Base-by-base conservation (phyloP, 2,113 vertebrate species). In the Oreotragus oreotragus region DNA sequence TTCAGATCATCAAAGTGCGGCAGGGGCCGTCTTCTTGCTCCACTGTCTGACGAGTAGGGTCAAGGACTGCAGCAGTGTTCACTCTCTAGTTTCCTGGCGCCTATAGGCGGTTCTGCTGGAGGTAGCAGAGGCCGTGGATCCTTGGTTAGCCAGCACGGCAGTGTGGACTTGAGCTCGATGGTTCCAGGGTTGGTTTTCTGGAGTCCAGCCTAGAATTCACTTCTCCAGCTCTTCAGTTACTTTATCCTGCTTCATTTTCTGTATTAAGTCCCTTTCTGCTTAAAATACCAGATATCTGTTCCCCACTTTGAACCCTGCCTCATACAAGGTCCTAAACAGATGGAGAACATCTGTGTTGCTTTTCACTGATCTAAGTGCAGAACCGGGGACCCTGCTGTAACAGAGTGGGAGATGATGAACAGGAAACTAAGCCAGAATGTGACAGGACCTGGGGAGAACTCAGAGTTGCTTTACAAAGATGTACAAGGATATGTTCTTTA, bases 251-350 rank as follows among this genome's bases (percentile, higher is more conserved):
- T 1, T 51, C 33, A 14, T 64, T 84, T 80, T 28, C 81, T 79
- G 45, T 28, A n/a, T 43, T 80, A 81, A 84, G 55, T 92, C 73
- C 9, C 55, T 77, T 86, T 95, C 43, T 90, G 47, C 70, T 77
- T 86, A 89, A 88, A 94, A 86, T 55, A 89, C 83, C 60, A 90
- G 79, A 51, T 57, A 83, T 45, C 77, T 89, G 70, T 85, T 84
- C 76, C 33, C 53, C 49, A 3, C n/a, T 28, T 43, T 58, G 94
- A 94, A 43, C 13, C 0, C 8, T 84, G 49, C 66, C 36, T 92
- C 87, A 36, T 21, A 5, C 3, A 36, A 49, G 36, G 51, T 87
- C 25, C 2, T 73, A 49, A 90, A n/a, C 14, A 39, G 51, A 60
- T 47, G 13, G 28, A 86, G 85, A 88, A 87, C 4, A 0, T 33